Percentiles rank a stretch among this genome's conserved stretches.
Conservation (phyloP, 2,113 vertebrate genomes). For the Myotis yumanensis region DNA sequence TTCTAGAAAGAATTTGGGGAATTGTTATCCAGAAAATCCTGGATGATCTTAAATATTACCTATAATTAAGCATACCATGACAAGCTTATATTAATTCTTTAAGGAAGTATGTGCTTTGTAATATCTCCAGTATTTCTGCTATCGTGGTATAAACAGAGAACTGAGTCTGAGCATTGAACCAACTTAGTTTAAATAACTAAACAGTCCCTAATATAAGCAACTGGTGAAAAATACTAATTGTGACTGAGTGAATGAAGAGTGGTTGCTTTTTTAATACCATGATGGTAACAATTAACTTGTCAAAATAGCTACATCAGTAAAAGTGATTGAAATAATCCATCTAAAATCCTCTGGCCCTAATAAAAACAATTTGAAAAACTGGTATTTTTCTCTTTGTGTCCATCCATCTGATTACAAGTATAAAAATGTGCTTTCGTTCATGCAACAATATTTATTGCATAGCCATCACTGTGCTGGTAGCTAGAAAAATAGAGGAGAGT, state of each 20-base stretch:
- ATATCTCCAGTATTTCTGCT: not conserved
- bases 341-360: not conserved
- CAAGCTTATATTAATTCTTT: not conserved
- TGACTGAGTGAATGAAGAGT: not conserved
- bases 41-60: not conserved
- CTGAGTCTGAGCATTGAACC: conserved; percentile 7
- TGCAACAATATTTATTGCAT: not conserved
- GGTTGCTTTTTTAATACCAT: not conserved
- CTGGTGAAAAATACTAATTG: conserved; percentile 9
- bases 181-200: not conserved
- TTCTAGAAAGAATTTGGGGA: conserved; percentile 6
- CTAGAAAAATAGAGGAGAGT: not conserved
- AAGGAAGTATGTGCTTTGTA: not conserved
- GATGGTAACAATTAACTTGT: not conserved
- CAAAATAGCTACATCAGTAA: conserved; percentile 6
- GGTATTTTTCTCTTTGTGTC: not conserved
- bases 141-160: not conserved
- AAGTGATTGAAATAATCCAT: conserved; percentile 23
- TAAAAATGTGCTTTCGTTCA: conserved; percentile 3
- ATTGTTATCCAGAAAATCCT: not conserved
- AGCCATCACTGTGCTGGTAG: not conserved
- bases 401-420: not conserved
- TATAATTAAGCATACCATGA: conserved; percentile 26
- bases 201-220: not conserved
- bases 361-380: conserved; percentile 23